A percentile compares a stretch with the other conserved stretches of the same genome.
phyloP scores from a whole-genome alignment of 2,113 vertebrate genomes.

The Alouatta palliata region DNA sequence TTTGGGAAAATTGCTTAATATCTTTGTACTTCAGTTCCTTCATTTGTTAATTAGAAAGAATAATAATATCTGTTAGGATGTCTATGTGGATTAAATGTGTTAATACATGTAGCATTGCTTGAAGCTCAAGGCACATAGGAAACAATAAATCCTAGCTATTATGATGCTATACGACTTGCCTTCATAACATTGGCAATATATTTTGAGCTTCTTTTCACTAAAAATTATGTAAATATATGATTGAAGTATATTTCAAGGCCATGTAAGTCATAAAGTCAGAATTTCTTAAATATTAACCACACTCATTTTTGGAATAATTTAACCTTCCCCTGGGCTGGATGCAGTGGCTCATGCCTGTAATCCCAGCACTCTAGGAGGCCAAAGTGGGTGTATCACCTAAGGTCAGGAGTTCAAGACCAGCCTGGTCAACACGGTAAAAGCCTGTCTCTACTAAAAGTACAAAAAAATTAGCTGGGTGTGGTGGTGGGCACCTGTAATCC shows the following conservation, averaged over 20 bases:
- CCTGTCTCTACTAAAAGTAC: no score
- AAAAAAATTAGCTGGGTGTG: no score
- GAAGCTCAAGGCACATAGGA: not conserved
- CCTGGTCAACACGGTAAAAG: no score
- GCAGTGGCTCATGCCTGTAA: no score
- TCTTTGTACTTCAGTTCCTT: not conserved
- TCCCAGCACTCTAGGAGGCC: no score
- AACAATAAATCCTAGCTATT: not conserved
- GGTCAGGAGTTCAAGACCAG: no score
- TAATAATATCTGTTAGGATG: not conserved
- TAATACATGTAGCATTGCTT: not conserved
- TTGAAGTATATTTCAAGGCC: not conserved
- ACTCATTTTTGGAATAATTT: slow-evolving; percentile 12
- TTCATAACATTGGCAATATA: slow-evolving; percentile 20
- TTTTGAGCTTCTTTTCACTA: slow-evolving; percentile 3
- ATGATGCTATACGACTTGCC: not conserved
- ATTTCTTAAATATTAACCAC: not conserved
- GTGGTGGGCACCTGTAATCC: no score
- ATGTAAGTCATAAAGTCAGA: not conserved
- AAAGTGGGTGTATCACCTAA: no score
- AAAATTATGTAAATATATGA: not conserved
- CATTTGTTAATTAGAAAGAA: not conserved
- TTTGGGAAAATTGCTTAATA: slow-evolving; percentile 25
- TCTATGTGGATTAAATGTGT: not conserved
- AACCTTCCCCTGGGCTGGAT: not conserved